Conservation (phyloP, 2,888 invertebrate species). For the Thereva nobilitata region DNA sequence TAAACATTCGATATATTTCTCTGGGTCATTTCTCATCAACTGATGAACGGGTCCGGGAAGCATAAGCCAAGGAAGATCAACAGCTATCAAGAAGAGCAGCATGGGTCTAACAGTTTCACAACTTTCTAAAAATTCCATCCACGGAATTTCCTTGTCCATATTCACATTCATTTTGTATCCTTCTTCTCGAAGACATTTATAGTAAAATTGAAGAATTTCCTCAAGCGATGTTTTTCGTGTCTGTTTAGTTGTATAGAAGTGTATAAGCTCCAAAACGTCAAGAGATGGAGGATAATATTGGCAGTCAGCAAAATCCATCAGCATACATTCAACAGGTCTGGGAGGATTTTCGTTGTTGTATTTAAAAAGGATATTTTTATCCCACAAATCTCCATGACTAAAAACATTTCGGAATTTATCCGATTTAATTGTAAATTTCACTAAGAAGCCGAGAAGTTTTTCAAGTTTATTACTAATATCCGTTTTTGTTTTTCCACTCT, state of each 20-base stretch:
- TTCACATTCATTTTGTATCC: slow-evolving; percentile 53
- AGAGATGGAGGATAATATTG: slow-evolving; percentile 66
- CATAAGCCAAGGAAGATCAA: slow-evolving; percentile 48
- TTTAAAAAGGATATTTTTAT: slow-evolving; percentile 50
- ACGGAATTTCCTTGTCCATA: slow-evolving; percentile 54
- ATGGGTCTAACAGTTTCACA: slow-evolving; percentile 56
- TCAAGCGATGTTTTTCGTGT: neutral
- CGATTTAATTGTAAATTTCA: slow-evolving; percentile 1
- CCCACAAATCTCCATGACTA: slow-evolving; percentile 52
- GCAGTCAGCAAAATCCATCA: slow-evolving; percentile 68
- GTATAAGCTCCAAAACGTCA: slow-evolving; percentile 53
- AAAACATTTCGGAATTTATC: slow-evolving; percentile 48
- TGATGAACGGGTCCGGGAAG: slow-evolving; percentile 46
- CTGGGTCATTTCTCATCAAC: slow-evolving; percentile 46
- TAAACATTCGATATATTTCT: slow-evolving; percentile 46
- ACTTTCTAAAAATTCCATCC: slow-evolving; percentile 54
- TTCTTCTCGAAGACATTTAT: slow-evolving; percentile 55
- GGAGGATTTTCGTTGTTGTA: slow-evolving; percentile 42
- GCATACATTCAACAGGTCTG: slow-evolving; percentile 57
- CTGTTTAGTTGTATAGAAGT: slow-evolving; percentile 40
- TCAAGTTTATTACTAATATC: too few species aligned
- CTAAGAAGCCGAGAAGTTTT: too few species aligned
- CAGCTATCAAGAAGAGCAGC: slow-evolving; percentile 59
- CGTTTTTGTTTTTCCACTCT: too few species aligned
- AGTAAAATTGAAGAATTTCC: slow-evolving; percentile 59